Conservation (phyloP, 2,113 vertebrate species). For the Microcebus ravelobensis region DNA sequence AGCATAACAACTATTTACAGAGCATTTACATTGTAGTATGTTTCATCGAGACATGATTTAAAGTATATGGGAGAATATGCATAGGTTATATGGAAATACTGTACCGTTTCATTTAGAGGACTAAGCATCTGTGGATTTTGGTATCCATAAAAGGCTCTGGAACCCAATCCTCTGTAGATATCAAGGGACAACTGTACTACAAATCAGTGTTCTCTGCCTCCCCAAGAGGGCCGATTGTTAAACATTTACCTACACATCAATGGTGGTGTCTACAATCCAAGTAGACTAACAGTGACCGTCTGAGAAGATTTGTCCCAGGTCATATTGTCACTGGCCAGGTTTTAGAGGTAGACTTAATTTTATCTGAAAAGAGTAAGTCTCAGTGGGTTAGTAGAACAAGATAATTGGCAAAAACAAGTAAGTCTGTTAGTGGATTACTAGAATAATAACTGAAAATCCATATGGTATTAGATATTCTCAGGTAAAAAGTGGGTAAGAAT, state of each 20-base stretch:
- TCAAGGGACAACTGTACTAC: not conserved
- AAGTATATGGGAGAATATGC: not conserved
- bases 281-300: not conserved
- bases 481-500: not conserved
- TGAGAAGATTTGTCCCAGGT: not conserved
- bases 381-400: not conserved
- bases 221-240: not conserved
- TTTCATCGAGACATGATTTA: not conserved
- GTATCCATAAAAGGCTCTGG: not conserved
- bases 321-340: not conserved
- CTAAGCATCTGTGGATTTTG: not conserved
- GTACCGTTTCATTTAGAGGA: not conserved
- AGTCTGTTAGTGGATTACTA: not conserved
- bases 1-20: not conserved
- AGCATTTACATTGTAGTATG: too few relatives aligned
- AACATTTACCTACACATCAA: not conserved
- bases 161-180: not conserved
- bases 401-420: not conserved
- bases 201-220: not conserved
- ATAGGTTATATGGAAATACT: not conserved
- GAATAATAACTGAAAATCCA: not conserved
- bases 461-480: not conserved
- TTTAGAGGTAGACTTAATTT: not conserved
- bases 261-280: not conserved
- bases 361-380: not conserved